These are phyloP conservation scores for Silurus lanzhouensis DNA, from an alignment of 2,797 vertebrate genomes.

Conservation along the genomic window DNA sequence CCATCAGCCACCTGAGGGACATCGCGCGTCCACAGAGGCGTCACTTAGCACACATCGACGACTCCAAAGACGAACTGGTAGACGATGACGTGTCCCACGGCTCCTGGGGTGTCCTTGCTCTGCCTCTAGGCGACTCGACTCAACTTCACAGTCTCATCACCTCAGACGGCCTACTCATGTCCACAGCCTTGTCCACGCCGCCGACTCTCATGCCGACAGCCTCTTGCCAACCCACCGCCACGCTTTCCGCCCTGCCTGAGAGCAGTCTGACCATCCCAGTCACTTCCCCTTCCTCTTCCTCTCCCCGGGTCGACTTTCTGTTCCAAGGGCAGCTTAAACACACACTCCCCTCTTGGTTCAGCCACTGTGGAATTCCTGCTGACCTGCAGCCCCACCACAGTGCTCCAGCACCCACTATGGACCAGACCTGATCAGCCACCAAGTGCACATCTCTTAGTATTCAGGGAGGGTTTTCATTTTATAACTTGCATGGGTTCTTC, in stretches of 20 bases:
- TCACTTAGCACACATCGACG: conserved; percentile 28
- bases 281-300: conserved; percentile 71
- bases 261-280: conserved; percentile 79
- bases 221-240: conserved; percentile 83
- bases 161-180: conserved; percentile 56
- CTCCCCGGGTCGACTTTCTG: conserved; percentile 78
- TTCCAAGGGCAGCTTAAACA: conserved; percentile 91
- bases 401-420: conserved; percentile 89
- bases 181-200: conserved; percentile 54
- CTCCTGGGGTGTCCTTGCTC: conserved; percentile 55
- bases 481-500: conserved; percentile 44
- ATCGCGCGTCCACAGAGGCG: conserved; percentile 41
- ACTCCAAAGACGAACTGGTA: conserved; percentile 41
- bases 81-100: conserved; percentile 53
- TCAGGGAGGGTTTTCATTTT: conserved; percentile 53
- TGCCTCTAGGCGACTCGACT: conserved; percentile 50
- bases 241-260: conserved; percentile 91
- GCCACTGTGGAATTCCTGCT: conserved; percentile 98
- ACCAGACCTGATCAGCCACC: conserved; percentile 87
- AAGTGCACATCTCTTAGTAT: conserved; percentile 56
- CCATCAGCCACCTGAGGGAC: conserved; percentile 63
- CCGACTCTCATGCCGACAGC: conserved; percentile 40
- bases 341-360: conserved; percentile 94
- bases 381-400: conserved; percentile 99
- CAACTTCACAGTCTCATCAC: conserved; percentile 55